Evolutionary conservation across 2,113 vertebrate species (phyloP), one percentile per base, ranked within the genome.

Genomic region (Rhinolophus ferrumequinum): DNA sequence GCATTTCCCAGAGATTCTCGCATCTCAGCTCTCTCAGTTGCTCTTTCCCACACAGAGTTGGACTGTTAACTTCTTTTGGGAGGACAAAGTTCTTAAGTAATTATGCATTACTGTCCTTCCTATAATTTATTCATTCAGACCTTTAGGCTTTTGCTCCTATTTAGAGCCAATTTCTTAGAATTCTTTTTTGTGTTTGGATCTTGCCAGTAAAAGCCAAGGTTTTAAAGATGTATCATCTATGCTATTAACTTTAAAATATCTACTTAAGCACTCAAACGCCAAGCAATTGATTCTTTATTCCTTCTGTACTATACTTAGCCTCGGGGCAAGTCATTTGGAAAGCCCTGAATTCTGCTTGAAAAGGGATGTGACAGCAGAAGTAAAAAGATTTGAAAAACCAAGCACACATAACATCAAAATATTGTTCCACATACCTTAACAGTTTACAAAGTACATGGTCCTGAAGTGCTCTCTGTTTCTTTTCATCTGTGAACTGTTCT

Each of bases 161-260:
- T 96, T 91, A 85, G 91, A 96, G 33, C 19, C 64, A 91, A 44
- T 30, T 52, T 85, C 82, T 86, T 82, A 92, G 72, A 92, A 94
- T 94, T 90, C 19, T 52, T 60, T 56, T 66, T 22, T 21, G 41
- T 90, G n/a, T 30, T 56, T 93, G 50, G 8, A 41, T 93, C 64
- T 83, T 83, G 41, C 15, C 70, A 70, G 26, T 80, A 12, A 84
- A 96, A 91, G 12, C 3, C 30, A 58, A 22, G 66, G 35, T 76
- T 94, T 93, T 69, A 70, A 90, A 88, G 22, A 84, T n/a, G n/a
- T 8, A 26, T 70, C 41, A 60, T 54, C n/a, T 81, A 64, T 35
- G 66, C 18, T 82, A 95, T 86, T 93, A 80, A 85, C 85, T 93
- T 86, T 33, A 81, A 95, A 93, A 41, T 95, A 85, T 41, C 64